A percentile compares a stretch with the other conserved stretches of the same genome.
phyloP scores from a whole-genome alignment of 2,113 vertebrate genomes.

The Phalacrocorax carbo region DNA sequence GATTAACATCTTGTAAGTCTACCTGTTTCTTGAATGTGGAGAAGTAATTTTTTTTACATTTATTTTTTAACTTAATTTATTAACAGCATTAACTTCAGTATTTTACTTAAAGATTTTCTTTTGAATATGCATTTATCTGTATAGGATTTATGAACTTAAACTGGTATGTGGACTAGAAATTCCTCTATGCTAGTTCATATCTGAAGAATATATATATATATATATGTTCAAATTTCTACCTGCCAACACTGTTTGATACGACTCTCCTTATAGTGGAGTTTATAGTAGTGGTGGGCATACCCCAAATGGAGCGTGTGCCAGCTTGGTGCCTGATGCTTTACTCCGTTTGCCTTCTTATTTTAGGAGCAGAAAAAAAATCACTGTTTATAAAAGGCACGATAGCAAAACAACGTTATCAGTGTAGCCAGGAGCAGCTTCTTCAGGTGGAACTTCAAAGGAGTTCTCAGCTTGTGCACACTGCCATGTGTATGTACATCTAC shows the following conservation, averaged over 20 bases:
- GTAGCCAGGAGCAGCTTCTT: background rate
- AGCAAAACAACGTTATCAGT: background rate
- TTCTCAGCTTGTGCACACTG: background rate
- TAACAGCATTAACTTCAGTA: constrained; percentile 22
- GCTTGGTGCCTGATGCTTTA: background rate
- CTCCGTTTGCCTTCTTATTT: background rate
- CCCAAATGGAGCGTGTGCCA: background rate
- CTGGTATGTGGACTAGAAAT: background rate
- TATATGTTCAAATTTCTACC: background rate
- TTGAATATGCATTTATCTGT: constrained; percentile 11
- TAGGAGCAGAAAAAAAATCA: constrained; percentile 23
- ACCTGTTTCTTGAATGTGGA: background rate
- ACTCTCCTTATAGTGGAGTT: background rate
- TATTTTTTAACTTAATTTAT: constrained; percentile 52
- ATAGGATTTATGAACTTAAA: background rate
- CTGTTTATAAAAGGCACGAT: background rate
- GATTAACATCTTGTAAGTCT: constrained; percentile 16
- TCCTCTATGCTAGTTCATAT: constrained; percentile 2
- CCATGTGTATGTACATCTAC: background rate
- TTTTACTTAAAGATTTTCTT: constrained; percentile 27
- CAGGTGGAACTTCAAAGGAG: background rate
- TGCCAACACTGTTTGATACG: background rate
- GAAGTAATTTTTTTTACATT: background rate
- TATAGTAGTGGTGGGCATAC: background rate
- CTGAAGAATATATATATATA: background rate